Percentiles rank a stretch among this genome's conserved stretches.
Evolutionary conservation across 35 echinoderm and acorn worm genomes (phyloP).

Genomic region (Ophiothrix spiculata): DNA sequence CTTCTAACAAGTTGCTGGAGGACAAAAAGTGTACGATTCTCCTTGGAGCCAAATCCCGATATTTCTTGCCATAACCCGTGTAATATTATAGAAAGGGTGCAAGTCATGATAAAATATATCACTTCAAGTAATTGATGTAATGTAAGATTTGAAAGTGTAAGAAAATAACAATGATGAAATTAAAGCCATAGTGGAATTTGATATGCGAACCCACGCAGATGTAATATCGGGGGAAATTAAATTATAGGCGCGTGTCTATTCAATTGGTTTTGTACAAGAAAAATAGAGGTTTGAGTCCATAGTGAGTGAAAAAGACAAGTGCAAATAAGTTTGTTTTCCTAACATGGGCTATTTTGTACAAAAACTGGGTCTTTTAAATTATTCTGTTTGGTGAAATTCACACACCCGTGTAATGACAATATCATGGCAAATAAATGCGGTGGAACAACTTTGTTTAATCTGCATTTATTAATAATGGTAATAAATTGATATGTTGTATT

Average conservation of each 20-base stretch:
- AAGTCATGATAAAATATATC: not conserved
- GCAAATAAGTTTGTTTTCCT: slow-evolving; percentile 7
- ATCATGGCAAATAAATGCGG: not conserved
- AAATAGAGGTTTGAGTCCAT: slow-evolving; percentile 4
- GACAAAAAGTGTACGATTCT: not conserved
- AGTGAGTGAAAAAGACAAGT: not conserved
- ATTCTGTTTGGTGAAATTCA: not conserved
- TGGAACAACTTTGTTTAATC: no score
- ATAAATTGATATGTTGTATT: no score
- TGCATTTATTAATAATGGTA: no score
- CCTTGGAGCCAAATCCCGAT: not conserved
- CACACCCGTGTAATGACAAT: not conserved
- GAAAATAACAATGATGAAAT: slow-evolving; percentile 16
- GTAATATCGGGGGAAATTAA: slow-evolving; percentile 4
- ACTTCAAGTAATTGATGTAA: not conserved
- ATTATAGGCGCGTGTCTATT: slow-evolving; percentile 7
- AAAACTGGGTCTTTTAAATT: not conserved
- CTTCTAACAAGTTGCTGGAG: not conserved
- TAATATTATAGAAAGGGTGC: not conserved
- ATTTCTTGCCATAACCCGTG: not conserved
- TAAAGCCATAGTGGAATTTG: not conserved
- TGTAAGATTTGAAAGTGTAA: not conserved
- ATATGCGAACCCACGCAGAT: not conserved
- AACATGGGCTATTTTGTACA: slow-evolving; percentile 2
- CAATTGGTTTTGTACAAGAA: not conserved